Percentiles rank a stretch among this genome's conserved stretches.
Conservation (phyloP, 2,113 vertebrate species). For the Arizona elegans region DNA sequence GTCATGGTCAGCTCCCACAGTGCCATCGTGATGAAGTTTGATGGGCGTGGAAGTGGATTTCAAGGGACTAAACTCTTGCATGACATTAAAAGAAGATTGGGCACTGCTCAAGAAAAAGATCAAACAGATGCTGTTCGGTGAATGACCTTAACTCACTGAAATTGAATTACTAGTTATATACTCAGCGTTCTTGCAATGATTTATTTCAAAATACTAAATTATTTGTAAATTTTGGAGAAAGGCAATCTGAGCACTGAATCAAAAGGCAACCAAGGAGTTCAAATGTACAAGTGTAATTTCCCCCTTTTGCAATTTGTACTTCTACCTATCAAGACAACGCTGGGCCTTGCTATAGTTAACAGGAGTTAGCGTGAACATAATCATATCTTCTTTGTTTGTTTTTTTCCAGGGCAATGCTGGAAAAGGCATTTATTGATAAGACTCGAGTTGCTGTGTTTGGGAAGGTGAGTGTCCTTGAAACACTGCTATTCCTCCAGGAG, state of each 20-base stretch:
- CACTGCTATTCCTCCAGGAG: background rate
- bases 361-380: background rate
- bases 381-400: slow-evolving; percentile 24
- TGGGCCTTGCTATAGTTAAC: background rate
- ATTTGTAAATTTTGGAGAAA: background rate
- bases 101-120: slow-evolving; percentile 83
- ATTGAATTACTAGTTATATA: background rate
- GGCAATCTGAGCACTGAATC: background rate
- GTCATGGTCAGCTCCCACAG: slow-evolving; percentile 90
- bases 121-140: slow-evolving; percentile 86
- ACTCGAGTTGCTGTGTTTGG: slow-evolving; percentile 87
- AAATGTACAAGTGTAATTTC: background rate
- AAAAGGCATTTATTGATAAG: slow-evolving; percentile 83
- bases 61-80: slow-evolving; percentile 90
- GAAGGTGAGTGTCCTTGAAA: slow-evolving; percentile 74
- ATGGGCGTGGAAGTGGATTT: slow-evolving; percentile 89
- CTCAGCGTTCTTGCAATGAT: background rate
- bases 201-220: background rate
- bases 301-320: background rate
- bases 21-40: slow-evolving; percentile 80
- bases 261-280: background rate
- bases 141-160: background rate
- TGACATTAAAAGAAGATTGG: slow-evolving; percentile 81
- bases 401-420: slow-evolving; percentile 76
- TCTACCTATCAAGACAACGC: background rate